A percentile compares a stretch with the other conserved stretches of the same genome.
phyloP scores from a whole-genome alignment of 2,113 vertebrate species.

The Myotis davidii region DNA sequence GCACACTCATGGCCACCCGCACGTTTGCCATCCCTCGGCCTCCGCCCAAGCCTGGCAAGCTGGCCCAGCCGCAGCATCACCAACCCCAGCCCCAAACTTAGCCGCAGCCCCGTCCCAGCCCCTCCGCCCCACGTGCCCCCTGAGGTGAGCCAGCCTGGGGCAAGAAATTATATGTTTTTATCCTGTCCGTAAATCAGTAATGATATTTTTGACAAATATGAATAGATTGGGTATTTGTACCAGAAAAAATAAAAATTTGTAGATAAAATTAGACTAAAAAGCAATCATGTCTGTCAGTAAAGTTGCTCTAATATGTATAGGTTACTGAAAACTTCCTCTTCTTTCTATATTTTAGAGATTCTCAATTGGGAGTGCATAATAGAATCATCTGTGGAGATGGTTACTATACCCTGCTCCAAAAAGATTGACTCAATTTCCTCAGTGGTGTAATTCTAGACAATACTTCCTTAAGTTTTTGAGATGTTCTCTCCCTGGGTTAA shows the following conservation, averaged over 20 bases:
- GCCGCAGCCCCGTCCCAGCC: no score
- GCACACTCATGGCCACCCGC: no score
- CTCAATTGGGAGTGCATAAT: not conserved
- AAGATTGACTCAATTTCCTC: slow-evolving; percentile 32
- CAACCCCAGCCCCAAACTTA: no score
- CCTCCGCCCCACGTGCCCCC: no score
- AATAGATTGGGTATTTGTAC: slow-evolving; percentile 5
- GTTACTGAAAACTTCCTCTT: slow-evolving; percentile 6
- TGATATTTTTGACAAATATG: not conserved
- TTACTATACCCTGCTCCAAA: not conserved
- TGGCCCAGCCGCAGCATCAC: no score
- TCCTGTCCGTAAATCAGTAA: not conserved
- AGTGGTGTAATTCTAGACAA: not conserved
- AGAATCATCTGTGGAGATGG: not conserved
- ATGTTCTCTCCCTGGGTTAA: not conserved
- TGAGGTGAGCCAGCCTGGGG: no score
- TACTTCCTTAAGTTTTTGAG: slow-evolving; percentile 41
- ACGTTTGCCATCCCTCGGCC: no score
- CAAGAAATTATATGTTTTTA: not conserved
- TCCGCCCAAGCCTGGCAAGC: no score
- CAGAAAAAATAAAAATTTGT: not conserved
- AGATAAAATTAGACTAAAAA: slow-evolving; percentile 18
- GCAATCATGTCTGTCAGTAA: not conserved
- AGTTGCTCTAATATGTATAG: slow-evolving; percentile 22
- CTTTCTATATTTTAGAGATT: slow-evolving; percentile 1